Base-by-base conservation (phyloP, 2,888 invertebrate genomes). In the Cantharis flavilabris region DNA sequence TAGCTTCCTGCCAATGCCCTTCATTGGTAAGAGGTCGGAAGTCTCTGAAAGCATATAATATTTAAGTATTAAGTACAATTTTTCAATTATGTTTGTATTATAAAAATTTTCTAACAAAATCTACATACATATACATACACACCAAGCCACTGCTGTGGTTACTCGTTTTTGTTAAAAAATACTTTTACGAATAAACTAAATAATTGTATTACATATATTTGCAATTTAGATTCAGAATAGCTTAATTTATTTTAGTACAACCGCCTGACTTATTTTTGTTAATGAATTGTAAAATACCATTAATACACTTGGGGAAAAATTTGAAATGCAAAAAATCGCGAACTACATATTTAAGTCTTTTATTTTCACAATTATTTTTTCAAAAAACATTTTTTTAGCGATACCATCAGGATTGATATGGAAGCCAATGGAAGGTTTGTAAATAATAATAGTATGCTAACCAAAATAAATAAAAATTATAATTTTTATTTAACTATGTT, bases 1-100 rank as follows among this genome's bases (percentile, higher is more conserved):
- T 86, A 11, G 91, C 89, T 70, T 94, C 92, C 77, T 93, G 93
- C 94, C 94, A 95, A 86, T 94, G 94, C 13, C 94, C 94, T 71
- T 92, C 92, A 20, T 91, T 89, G 78, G 90, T 91, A 80, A 93
- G 85, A 0, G 91, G 90, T 33, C 91, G 91, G 83, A 91, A 92
- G 85, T 93, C 91, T 70, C 93, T 93, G 80, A 69, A 79, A 81
- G 71, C 73, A 72, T 49, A 72, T 70, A 63, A 65, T 30, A 71
- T 33, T 33, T 33, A 33, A 33, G 33, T 33, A 33, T 20, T 33
- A 33, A 33, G 33, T 13, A 33, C 4, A 4, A 33, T 33, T 3
- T 33, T 4, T 13, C 1, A 13, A 13, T n/a, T n/a, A 5, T 33
- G 11, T 69, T 20, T 20, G 20, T 20, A 3, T 20, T 20, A 20